Evolutionary conservation across 2,113 vertebrate genomes (phyloP).

Genomic region (Aplodontia rufa): DNA sequence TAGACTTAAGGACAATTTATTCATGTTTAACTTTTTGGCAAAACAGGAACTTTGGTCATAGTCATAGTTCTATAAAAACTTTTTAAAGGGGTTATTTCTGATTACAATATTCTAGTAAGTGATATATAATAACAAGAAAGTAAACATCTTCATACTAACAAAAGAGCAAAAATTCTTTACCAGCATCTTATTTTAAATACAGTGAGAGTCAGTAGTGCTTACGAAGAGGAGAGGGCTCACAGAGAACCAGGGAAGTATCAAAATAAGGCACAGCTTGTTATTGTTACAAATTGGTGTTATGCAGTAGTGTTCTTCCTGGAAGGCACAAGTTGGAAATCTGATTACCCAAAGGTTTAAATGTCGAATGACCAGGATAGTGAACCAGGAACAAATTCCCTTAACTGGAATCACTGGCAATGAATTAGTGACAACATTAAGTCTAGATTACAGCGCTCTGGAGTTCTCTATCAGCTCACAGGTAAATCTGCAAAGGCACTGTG

Average conservation of each 20-base stretch:
- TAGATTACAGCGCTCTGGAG: too few relatives aligned
- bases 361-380: background rate
- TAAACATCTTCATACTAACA: conserved; percentile 44
- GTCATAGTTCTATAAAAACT: conserved; percentile 43
- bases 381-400: background rate
- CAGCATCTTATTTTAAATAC: too few relatives aligned
- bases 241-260: too few relatives aligned
- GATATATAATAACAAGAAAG: conserved; percentile 41
- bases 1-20: background rate
- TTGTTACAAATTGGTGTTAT: background rate
- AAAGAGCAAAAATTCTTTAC: too few relatives aligned
- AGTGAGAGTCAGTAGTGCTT: too few relatives aligned
- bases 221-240: too few relatives aligned
- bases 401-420: too few relatives aligned
- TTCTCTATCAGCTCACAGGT: background rate
- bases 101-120: conserved; percentile 29
- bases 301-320: conserved; percentile 62
- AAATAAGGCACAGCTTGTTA: too few relatives aligned
- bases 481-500: conserved; percentile 49
- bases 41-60: conserved; percentile 64
- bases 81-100: conserved; percentile 24
- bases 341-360: background rate
- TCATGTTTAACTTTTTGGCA: conserved; percentile 68
- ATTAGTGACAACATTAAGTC: too few relatives aligned
- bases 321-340: conserved; percentile 56